Conservation (phyloP, 2,113 vertebrate species). For the Ptyas mucosa region DNA sequence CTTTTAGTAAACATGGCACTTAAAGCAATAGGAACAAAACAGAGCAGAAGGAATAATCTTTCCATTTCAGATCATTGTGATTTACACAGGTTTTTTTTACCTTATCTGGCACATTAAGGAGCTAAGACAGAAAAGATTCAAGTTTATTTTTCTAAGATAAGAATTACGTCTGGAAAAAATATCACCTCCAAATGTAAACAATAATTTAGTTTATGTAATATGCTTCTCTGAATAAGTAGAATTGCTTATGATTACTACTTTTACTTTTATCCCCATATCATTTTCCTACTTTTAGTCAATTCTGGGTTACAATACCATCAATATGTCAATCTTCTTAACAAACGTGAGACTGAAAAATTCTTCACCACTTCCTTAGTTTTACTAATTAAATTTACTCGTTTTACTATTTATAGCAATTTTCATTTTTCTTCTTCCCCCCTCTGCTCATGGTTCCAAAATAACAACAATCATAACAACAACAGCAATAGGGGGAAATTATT, state of each 20-base stretch:
- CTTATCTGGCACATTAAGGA: neutral
- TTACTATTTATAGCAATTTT: neutral
- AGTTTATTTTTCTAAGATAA: neutral
- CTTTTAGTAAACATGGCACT: neutral
- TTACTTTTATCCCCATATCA: neutral
- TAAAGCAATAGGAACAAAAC: neutral
- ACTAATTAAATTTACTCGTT: neutral
- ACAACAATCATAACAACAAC: neutral
- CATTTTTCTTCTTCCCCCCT: too few relatives aligned
- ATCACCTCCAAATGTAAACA: neutral
- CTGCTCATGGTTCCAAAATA: neutral
- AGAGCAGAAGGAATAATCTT: neutral
- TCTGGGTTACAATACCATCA: neutral
- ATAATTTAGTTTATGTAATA: neutral
- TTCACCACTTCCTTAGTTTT: neutral
- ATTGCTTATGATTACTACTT: neutral
- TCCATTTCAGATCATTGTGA: neutral
- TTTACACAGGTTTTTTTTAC: neutral
- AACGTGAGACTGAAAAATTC: neutral
- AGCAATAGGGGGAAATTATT: neutral
- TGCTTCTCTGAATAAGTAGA: neutral
- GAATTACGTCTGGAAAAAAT: neutral
- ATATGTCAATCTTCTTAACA: neutral
- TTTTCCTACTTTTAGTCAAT: neutral
- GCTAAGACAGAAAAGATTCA: neutral